Conservation (phyloP, 2,113 vertebrate species). For the Leptocoma aspasia region DNA sequence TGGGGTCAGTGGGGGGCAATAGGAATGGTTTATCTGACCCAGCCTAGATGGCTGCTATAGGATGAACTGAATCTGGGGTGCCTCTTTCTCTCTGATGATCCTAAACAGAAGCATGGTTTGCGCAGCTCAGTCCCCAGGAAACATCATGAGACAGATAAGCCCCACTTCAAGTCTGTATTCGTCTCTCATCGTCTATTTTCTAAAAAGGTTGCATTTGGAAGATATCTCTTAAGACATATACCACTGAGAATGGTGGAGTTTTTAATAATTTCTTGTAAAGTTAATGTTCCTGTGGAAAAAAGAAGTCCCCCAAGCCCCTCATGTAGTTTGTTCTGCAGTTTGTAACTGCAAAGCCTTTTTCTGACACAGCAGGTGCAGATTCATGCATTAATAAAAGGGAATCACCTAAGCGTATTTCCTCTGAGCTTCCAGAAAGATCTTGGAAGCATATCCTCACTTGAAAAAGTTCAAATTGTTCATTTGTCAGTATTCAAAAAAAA, state of each 20-base stretch:
- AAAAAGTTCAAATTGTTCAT: not conserved
- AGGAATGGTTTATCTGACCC: not conserved
- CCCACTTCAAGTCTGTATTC: not conserved
- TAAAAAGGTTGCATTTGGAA: conserved; percentile 11
- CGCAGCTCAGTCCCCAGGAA: not conserved
- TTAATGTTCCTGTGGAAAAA: not conserved
- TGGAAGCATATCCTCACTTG: not conserved
- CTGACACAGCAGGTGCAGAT: conserved; percentile 17
- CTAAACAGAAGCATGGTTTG: not conserved
- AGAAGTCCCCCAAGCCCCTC: not conserved
- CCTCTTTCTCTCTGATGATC: not conserved
- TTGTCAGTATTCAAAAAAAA: not conserved
- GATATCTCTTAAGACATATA: not conserved
- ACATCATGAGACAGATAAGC: not conserved
- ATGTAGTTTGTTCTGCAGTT: not conserved
- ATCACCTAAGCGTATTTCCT: not conserved
- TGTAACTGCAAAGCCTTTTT: not conserved
- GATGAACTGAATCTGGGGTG: not conserved
- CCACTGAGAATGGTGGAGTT: not conserved
- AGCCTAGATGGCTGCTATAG: not conserved
- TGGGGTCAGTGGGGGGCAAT: not conserved
- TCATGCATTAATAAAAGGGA: not conserved
- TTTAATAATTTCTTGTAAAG: conserved; percentile 11
- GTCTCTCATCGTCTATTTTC: not conserved
- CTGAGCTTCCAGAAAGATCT: not conserved